Evolutionary conservation across 2,113 vertebrate species (phyloP), one percentile per base, ranked within the genome.

Genomic region (Porphyrio hochstetteri): DNA sequence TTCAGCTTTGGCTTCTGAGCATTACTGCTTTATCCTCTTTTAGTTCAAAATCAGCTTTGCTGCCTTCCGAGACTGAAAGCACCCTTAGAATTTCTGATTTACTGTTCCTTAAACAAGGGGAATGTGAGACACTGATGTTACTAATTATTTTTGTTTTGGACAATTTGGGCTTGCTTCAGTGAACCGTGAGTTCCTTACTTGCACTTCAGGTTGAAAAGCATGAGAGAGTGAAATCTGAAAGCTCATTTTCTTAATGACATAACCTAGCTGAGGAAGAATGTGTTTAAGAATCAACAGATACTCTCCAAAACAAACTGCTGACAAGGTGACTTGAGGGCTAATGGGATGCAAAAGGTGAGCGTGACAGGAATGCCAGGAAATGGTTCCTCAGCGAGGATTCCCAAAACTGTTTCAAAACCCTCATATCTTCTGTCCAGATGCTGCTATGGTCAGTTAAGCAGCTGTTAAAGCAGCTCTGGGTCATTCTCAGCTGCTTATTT

Each of bases 381-480:
- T 56, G 44, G 4, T 7, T 71, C 29, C 20, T 82, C 23, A 3
- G 1, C 56, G 33, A 82, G 20, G 16, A 56, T 44, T 88, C 14
- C 23, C 31, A 16, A 74, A 68, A 29, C 18, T 42, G 3, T 77
- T 90, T 68, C 25, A 77, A 72, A 88, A 17, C 21, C 1, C 31
- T 57, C 18, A 5, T 36, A 63, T 71, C 4, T 13, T 60, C 9
- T 71, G 24, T 63, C 20, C 25, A 46, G 10, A 23, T 86, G 69
- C 20, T 0, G 1, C 25, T 29, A 27, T 0, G 0, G 2, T 72
- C 60, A 68, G 1, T 50, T 56, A 60, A 46, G n/a, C 36, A 70
- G 17, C 70, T 77, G 19, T 50, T 59, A 16, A 38, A 71, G 13
- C 9, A 56, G 17, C 28, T 76, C 23, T 1, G 7, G 21, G 24